Percentiles rank a stretch among this genome's conserved stretches.
These are phyloP conservation scores for Drosophila birchii DNA, from an alignment of 2,888 invertebrate species.

Conservation along the genomic window DNA sequence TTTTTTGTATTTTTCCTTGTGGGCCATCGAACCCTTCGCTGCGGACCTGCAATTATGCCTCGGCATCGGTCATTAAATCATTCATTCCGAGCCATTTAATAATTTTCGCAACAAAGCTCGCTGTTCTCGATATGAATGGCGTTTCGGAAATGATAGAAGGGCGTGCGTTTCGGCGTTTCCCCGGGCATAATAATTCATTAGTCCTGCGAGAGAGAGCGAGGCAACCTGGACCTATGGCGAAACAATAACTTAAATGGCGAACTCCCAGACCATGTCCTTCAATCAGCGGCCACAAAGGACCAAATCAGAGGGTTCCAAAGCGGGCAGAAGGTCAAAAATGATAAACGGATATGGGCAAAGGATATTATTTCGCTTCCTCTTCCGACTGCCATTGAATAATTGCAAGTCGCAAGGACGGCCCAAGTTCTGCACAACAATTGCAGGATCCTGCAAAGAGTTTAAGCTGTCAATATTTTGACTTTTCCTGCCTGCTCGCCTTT, in stretches of 20 bases:
- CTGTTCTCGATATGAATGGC: not conserved
- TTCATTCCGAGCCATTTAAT: conserved; percentile 82
- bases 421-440: conserved; percentile 56
- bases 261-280: conserved; percentile 12
- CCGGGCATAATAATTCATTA: conserved; percentile 76
- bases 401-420: conserved; percentile 60
- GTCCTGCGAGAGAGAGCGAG: conserved; percentile 15
- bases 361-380: conserved; percentile 69
- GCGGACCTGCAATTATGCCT: conserved; percentile 64
- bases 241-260: conserved; percentile 72
- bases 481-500: conserved; percentile 69
- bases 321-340: conserved; percentile 82
- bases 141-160: conserved; percentile 18
- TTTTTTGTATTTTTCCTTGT: not conserved
- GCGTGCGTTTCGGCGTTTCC: conserved; percentile 44
- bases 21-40: conserved; percentile 57
- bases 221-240: conserved; percentile 41
- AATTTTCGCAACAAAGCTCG: conserved; percentile 65
- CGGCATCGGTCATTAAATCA: conserved; percentile 78
- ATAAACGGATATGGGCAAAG: conserved; percentile 82
- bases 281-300: conserved; percentile 33
- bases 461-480: conserved; percentile 83
- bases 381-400: conserved; percentile 76
- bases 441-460: conserved; percentile 56
- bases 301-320: conserved; percentile 37